Evolutionary conservation across 2,797 vertebrate genomes (phyloP).

Genomic region (Myotis findleyi): DNA sequence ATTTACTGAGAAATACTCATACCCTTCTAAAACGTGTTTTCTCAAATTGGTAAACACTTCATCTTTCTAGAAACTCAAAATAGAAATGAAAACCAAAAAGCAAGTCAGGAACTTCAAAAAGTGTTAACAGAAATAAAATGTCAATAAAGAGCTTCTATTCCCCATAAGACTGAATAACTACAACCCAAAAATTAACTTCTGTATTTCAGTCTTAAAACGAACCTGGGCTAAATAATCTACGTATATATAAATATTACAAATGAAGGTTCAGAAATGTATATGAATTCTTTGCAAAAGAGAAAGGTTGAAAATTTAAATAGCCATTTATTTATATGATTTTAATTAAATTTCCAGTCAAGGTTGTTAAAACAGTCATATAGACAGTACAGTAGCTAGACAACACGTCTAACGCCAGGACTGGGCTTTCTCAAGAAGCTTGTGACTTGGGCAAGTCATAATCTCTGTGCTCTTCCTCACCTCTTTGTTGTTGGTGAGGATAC

Average conservation of each 20-base stretch:
- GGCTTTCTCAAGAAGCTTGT: background rate
- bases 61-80: conserved; percentile 23
- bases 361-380: background rate
- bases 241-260: background rate
- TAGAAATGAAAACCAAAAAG: conserved; percentile 44
- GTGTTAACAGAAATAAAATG: background rate
- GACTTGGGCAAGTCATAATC: background rate
- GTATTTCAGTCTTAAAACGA: background rate
- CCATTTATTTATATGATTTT: background rate
- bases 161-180: background rate
- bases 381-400: background rate
- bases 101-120: conserved; percentile 13
- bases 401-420: background rate
- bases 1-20: conserved; percentile 20
- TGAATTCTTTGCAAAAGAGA: background rate
- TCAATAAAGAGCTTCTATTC: background rate
- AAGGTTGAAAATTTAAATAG: background rate
- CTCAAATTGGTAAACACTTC: background rate
- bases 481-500: background rate
- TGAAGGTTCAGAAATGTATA: background rate
- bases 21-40: background rate
- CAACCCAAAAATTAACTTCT: background rate
- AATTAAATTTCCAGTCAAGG: background rate
- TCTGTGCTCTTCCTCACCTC: background rate
- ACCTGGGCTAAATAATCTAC: background rate